Base-by-base conservation (phyloP, 2,888 invertebrate species). In the Scaptomyza polygonia region DNA sequence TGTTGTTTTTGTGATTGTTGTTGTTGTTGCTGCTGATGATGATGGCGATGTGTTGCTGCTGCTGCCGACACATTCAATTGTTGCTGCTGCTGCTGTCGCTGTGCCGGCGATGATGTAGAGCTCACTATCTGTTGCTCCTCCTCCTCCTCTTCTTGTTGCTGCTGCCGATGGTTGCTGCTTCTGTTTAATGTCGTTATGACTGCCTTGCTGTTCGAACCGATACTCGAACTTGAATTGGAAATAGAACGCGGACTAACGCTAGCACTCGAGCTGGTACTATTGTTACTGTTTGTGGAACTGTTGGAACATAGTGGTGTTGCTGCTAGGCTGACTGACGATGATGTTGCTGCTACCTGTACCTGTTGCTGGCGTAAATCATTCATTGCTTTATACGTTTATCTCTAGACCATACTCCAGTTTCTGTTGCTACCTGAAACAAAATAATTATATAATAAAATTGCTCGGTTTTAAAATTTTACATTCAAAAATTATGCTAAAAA, bases 281-380 rank as follows among this genome's bases (percentile, higher is more conserved):
- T 67, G 52, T 29, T 57, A 65, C 66, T 62, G 58, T 44, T 66
- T 65, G 54, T 64, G 11, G 58, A 59, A 49, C 53, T 67, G 48
- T 42, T 56, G 45, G 61, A 66, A 64, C 58, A 70, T 42, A 48
- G 63, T 18, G 64, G 58, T 14, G 77, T 54, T 73, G 65, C 61
- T 59, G 74, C 67, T 72, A 68, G 75, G 66, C 54, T 70, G 56
- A 82, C 76, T 72, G 84, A 78, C 48, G 84, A 88, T 65, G 84
- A 86, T 84, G 86, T 84, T 73, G 86, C 88, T 86, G 86, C 84
- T 80, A 86, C 88, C 84, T 73, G 73, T 73, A 87, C 86, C 66
- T 84, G 83, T 57, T 84, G 84, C 56, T 88, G 84, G 70, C 88
- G 84, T 84, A 84, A 86, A 88, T 88, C 84, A 84, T 84, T 84